Conservation (phyloP, 2,113 vertebrate species). For the Saccopteryx bilineata region DNA sequence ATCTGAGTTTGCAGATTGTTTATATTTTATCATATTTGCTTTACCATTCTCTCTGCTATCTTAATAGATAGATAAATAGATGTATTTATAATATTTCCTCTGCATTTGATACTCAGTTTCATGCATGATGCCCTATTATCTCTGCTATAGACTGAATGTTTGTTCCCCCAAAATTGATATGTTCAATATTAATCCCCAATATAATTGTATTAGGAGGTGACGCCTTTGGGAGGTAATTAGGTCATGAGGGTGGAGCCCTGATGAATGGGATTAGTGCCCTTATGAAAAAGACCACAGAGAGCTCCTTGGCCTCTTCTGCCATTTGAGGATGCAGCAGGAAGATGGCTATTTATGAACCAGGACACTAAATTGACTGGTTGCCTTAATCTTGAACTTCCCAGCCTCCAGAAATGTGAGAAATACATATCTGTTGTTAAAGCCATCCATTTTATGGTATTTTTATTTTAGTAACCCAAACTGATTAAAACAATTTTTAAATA, state of each 20-base stretch:
- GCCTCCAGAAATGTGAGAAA: not conserved
- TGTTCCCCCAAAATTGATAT: not conserved
- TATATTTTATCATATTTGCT: constrained; percentile 26
- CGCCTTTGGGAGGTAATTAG: not conserved
- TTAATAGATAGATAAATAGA: not conserved
- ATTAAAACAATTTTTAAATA: not conserved
- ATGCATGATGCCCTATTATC: not conserved
- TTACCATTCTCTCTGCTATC: not conserved
- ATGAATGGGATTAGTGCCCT: not conserved
- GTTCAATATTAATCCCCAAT: not conserved
- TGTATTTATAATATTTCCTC: not conserved
- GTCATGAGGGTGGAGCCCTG: not conserved
- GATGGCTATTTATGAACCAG: not conserved
- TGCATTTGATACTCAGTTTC: not conserved
- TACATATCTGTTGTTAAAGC: not conserved
- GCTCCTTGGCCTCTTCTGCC: not conserved
- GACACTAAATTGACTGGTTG: not conserved
- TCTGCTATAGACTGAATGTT: not conserved
- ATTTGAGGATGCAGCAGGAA: not conserved
- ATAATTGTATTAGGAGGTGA: not conserved
- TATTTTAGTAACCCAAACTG: not conserved
- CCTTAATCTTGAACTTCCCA: not conserved
- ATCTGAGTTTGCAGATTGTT: not conserved
- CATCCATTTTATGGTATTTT: not conserved
- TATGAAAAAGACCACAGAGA: not conserved